Percentiles rank a stretch among this genome's conserved stretches.
These are phyloP conservation scores for Heterodera filipjevi DNA, from an alignment of 2,888 invertebrate genomes.

Conservation along the genomic window DNA sequence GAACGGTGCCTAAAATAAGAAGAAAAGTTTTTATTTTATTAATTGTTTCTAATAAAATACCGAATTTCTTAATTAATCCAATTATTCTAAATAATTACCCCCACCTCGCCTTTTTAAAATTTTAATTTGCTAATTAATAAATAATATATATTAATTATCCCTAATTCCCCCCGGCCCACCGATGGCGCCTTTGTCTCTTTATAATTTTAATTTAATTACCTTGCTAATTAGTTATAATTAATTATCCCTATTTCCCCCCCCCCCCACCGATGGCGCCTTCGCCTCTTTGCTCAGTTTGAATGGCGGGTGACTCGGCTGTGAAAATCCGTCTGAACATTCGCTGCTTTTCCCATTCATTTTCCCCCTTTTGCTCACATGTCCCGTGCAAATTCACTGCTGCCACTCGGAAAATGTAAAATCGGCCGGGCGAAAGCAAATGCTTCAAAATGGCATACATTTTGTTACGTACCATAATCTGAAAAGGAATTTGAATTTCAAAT, in stretches of 20 bases:
- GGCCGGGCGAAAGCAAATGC: slow-evolving; percentile 61
- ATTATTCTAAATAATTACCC: too few relatives aligned
- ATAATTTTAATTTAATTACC: too few relatives aligned
- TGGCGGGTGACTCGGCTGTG: slow-evolving; percentile 50
- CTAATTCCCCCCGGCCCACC: neutral
- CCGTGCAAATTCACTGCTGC: slow-evolving; percentile 61
- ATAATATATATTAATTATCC: neutral
- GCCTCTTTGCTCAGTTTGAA: slow-evolving; percentile 59
- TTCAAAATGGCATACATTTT: slow-evolving; percentile 64
- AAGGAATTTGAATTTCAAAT: neutral
- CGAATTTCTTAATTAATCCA: too few relatives aligned
- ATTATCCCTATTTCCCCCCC: neutral
- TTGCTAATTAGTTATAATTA: neutral
- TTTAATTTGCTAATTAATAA: too few relatives aligned
- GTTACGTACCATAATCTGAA: slow-evolving; percentile 51
- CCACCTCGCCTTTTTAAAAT: too few relatives aligned
- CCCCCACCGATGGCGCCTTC: neutral
- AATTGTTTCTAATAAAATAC: too few relatives aligned
- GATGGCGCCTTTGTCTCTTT: too few relatives aligned
- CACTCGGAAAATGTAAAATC: slow-evolving; percentile 62
- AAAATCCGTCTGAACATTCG: slow-evolving; percentile 59
- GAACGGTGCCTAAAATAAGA: slow-evolving; percentile 48
- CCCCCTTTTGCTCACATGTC: slow-evolving; percentile 10
- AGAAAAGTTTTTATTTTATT: too few relatives aligned
- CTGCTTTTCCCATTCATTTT: slow-evolving; percentile 51